Base-by-base conservation (phyloP, 1,140 invertebrate genomes). In the Chelonus insularis region DNA sequence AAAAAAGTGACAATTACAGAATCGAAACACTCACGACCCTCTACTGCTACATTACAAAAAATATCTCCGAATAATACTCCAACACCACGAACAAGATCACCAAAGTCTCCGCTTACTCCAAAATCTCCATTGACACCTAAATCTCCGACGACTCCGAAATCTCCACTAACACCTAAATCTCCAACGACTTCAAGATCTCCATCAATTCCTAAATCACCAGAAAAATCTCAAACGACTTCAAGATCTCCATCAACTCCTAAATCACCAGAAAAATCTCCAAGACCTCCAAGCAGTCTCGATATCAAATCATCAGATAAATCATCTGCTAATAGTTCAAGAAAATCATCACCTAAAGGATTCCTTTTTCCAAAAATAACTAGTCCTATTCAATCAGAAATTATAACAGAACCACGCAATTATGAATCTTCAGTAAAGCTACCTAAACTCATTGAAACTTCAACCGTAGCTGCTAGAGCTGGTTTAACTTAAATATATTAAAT, bases 361-460 rank as follows among this genome's bases (percentile, higher is more conserved):
- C 67, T 54, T 20, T 58, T 74, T 36, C 70, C 72, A 36, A 69
- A 69, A 63, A 36, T 74, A n/a, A 47, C 62, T 8, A 23, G 29
- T 23, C 14, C 47, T 8, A 20, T 29, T 18, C n/a, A 20, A 1
- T 52, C 34, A 5, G 41, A 60, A 0, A 45, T 45, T 20, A 48
- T 64, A 36, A 12, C 34, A 11, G 39, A 12, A 9, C 18, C 48
- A 6, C 9, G 29, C 1, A 16, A 60, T 21, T 58, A 67, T 52
- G 18, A 57, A 16, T 54, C 52, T 8, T 66, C 9, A 64, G 36
- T 70, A 54, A 1, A 54, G 18, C 20, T 57, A 34, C 70, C 72
- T 3, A 73, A 73, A 41, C 43, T 76, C 4, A 61, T 68, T 11
- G 70, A 75, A 32, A 36, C 62, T 3, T 65, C 66, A 2, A 43